Base-by-base conservation (phyloP, 2,113 vertebrate species). In the Rhinoptilus africanus region DNA sequence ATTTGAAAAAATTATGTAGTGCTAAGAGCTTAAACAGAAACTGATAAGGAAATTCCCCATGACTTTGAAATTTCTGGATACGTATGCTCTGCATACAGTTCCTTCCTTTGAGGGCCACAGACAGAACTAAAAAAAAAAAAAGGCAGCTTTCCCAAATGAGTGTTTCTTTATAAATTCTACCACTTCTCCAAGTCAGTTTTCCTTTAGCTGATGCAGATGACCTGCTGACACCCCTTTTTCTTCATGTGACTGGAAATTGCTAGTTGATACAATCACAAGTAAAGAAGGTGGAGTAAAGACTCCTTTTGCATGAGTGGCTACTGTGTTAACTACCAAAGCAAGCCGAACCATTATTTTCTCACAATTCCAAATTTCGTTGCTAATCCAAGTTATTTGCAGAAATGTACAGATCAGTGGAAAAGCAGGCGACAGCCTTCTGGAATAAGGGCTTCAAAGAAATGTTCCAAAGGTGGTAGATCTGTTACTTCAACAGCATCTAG, bases 81-180 rank as follows among this genome's bases (percentile, higher is more conserved):
- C 0, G 0, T 8, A 8, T 62, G 35, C 22, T 41, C 24, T 17
- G 27, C 15, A 41, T 62, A n/a, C 21, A 62, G n/a, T 35, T 78
- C 18, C 18, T 72, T 72, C 35, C 43, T 60, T 54, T 34, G 45
- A 85, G 35, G 32, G 14, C 4, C 18, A 19, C 24, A 74, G 37
- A 13, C 11, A 72, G 30, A 90, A 26, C 64, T 48, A 90, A 67
- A 81, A 0, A 85, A 10, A 67, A 84, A 60, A 78, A 2, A 35
- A 48, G 3, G 56, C n/a, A 76, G 15, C 7, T 82, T 68, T 47
- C 32, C 43, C 17, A 54, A 41, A 67, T 6, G 51, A 28, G 4
- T 24, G 30, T 48, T 78, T 30, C 10, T 32, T 72, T 41, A 19
- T 21, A 26, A 32, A 34, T 67, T 74, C 37, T 63, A 35, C 4